Conservation (phyloP, 2,113 vertebrate species). For the Pterocles gutturalis region DNA sequence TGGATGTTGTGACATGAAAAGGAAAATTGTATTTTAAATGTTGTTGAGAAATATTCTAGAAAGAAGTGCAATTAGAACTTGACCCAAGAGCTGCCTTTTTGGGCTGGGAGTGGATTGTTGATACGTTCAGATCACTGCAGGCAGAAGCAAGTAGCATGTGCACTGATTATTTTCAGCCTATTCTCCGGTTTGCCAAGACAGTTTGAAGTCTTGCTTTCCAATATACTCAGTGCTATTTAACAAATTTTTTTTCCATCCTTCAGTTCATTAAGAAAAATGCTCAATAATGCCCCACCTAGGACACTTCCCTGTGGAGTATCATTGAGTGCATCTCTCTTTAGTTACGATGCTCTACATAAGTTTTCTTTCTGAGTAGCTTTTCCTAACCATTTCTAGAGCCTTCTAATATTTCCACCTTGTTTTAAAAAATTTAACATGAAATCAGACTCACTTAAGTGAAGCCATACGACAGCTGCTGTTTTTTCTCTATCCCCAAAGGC, state of each 20-base stretch:
- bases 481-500: not conserved
- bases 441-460: not conserved
- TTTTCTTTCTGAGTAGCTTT: not conserved
- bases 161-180: not conserved
- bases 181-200: not conserved
- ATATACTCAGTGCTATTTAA: not conserved
- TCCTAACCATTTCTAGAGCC: not conserved
- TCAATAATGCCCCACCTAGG: not conserved
- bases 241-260: not conserved
- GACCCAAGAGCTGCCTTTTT: not conserved
- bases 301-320: not conserved
- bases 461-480: not conserved
- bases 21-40: not conserved
- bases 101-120: not conserved
- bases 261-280: not conserved
- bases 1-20: not conserved
- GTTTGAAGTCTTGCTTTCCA: not conserved
- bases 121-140: not conserved
- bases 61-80: not conserved
- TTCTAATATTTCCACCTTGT: not conserved
- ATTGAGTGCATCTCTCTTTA: not conserved
- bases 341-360: not conserved
- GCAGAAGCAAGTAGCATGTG: not conserved
- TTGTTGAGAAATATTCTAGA: not conserved
- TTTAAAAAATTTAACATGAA: not conserved